Evolutionary conservation across 2,888 invertebrate genomes (phyloP).

Genomic region (Harpalus rufipes): DNA sequence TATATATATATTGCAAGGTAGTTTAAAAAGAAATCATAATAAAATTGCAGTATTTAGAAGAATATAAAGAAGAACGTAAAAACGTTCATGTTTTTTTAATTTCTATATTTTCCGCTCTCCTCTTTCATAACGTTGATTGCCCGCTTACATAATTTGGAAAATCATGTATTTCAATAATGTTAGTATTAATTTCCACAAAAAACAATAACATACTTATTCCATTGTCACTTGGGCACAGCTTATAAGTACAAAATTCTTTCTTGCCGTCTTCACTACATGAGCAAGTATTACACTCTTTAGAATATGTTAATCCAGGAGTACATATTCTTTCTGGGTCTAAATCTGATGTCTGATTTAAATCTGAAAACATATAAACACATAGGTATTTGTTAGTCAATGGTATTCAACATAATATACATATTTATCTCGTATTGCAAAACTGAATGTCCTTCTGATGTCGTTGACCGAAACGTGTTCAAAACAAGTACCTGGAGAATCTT

Average conservation of each 20-base stretch:
- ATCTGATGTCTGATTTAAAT: constrained; percentile 55
- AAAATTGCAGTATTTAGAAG: too few species aligned
- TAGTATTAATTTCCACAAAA: too few species aligned
- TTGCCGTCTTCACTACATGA: constrained; percentile 78
- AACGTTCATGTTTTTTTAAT: too few species aligned
- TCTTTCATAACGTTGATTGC: too few species aligned
- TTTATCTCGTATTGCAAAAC: background rate
- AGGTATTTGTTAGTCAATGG: too few species aligned
- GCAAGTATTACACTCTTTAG: constrained; percentile 78
- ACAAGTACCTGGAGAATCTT: background rate
- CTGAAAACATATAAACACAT: constrained; percentile 18
- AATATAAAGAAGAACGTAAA: too few species aligned
- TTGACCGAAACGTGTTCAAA: constrained; percentile 46
- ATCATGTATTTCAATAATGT: too few species aligned
- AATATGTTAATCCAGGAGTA: constrained; percentile 73
- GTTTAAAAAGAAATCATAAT: too few species aligned
- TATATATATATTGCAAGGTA: too few species aligned
- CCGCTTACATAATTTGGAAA: too few species aligned
- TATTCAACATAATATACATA: too few species aligned
- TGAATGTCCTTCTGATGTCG: constrained; percentile 10
- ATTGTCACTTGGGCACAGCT: constrained; percentile 73
- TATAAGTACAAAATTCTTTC: constrained; percentile 78
- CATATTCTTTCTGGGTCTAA: constrained; percentile 70
- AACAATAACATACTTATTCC: constrained; percentile 34
- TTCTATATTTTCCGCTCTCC: too few species aligned